phyloP scores from a whole-genome alignment of 1,140 invertebrate species.

The Nylanderia fulva region DNA sequence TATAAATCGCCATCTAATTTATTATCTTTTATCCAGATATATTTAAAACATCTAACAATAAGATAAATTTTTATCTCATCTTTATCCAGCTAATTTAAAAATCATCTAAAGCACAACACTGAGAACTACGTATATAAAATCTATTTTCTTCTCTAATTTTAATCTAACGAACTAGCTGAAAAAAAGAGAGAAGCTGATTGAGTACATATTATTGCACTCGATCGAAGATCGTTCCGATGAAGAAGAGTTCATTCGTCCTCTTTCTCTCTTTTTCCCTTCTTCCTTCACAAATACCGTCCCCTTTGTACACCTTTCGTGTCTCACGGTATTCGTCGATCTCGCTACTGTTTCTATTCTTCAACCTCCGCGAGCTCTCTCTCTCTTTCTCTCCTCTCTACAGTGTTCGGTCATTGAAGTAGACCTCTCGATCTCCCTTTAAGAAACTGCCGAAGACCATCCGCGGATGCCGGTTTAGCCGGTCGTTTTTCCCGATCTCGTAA shows the following conservation, averaged over 20 bases:
- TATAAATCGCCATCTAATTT: too few relatives aligned
- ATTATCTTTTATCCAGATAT: too few relatives aligned
- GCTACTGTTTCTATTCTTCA: constrained; percentile 60
- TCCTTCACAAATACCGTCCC: not conserved
- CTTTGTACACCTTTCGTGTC: not conserved
- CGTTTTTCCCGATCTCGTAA: constrained; percentile 66
- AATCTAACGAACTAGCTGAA: not conserved
- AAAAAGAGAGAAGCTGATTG: not conserved
- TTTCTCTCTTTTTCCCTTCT: not conserved
- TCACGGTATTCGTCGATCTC: constrained; percentile 32
- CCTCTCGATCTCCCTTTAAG: constrained; percentile 56
- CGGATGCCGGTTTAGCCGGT: constrained; percentile 56
- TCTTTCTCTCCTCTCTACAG: too few relatives aligned
- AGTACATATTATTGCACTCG: not conserved
- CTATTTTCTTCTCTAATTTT: constrained; percentile 2
- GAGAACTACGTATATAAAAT: not conserved
- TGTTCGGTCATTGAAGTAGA: constrained; percentile 58
- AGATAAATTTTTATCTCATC: too few relatives aligned
- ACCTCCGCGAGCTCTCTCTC: constrained; percentile 37
- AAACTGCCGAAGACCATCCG: constrained; percentile 58
- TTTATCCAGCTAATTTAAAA: too few relatives aligned
- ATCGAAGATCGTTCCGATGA: not conserved
- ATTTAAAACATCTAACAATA: too few relatives aligned
- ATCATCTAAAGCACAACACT: too few relatives aligned
- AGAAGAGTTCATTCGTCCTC: constrained; percentile 17